A percentile compares a stretch with the other conserved stretches of the same genome.
Conservation (phyloP, 2,888 invertebrate genomes). For the Timema cristinae region DNA sequence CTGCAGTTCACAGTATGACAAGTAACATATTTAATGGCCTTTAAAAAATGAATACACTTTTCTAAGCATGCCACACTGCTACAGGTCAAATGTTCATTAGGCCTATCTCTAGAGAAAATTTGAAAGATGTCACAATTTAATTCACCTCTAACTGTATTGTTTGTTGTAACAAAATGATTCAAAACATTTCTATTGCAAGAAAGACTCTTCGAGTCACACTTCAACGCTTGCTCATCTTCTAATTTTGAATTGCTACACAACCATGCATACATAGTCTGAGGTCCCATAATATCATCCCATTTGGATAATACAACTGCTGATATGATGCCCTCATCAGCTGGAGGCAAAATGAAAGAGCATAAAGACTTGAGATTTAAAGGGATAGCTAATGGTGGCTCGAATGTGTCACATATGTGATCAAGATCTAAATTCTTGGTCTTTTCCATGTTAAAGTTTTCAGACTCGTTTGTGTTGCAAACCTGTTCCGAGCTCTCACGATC, state of each 20-base stretch:
- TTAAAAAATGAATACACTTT: conserved; percentile 10
- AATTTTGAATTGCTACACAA: conserved; percentile 22
- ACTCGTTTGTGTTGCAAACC: not conserved
- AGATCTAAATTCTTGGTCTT: not conserved
- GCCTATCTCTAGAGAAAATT: not conserved
- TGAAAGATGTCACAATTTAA: not conserved
- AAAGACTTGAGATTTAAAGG: conserved; percentile 14
- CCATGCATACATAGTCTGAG: conserved; percentile 33
- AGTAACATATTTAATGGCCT: conserved; percentile 33
- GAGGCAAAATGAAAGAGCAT: conserved; percentile 30
- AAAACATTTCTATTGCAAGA: no score
- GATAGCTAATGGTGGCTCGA: not conserved
- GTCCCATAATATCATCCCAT: conserved; percentile 35
- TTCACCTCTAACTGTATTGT: not conserved
- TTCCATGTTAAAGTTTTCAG: not conserved
- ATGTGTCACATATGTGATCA: not conserved
- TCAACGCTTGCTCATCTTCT: not conserved
- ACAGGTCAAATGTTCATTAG: not conserved
- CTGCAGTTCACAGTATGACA: conserved; percentile 32
- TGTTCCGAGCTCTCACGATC: not conserved
- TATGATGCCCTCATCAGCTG: conserved; percentile 28
- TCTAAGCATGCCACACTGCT: not conserved
- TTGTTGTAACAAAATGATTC: no score
- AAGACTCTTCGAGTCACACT: not conserved
- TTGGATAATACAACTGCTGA: conserved; percentile 31